Evolutionary conservation across 2,888 invertebrate genomes (phyloP).

Genomic region (Antitype chi): DNA sequence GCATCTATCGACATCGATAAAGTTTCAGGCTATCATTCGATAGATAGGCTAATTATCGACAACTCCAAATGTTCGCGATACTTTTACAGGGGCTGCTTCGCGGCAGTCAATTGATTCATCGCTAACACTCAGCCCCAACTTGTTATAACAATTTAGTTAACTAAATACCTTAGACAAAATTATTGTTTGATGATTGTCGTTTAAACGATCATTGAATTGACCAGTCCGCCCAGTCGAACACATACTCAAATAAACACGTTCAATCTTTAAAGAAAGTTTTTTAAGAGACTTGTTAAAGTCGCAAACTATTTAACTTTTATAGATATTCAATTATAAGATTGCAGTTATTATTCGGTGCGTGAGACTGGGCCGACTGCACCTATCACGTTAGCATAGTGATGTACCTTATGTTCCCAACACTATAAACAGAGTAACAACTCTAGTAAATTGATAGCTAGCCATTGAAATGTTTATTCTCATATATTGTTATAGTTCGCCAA

Average conservation of each 20-base stretch:
- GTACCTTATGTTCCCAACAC: slow-evolving; percentile 58
- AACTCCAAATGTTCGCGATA: slow-evolving; percentile 53
- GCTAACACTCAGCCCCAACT: slow-evolving; percentile 61
- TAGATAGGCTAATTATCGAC: slow-evolving; percentile 49
- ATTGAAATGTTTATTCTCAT: slow-evolving; percentile 79
- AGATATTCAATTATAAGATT: slow-evolving; percentile 55
- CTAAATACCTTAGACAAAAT: slow-evolving; percentile 63
- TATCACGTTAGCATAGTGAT: slow-evolving; percentile 34
- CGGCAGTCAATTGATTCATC: slow-evolving; percentile 49
- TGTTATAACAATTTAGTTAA: slow-evolving; percentile 66
- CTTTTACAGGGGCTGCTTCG: slow-evolving; percentile 50
- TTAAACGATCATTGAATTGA: slow-evolving; percentile 51
- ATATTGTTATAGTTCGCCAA: slow-evolving; percentile 89
- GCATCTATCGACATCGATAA: slow-evolving; percentile 61
- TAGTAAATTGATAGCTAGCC: slow-evolving; percentile 72
- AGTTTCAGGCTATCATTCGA: slow-evolving; percentile 47
- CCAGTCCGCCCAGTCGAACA: slow-evolving; percentile 52
- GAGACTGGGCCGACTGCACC: slow-evolving; percentile 43
- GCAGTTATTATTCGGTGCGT: slow-evolving; percentile 45
- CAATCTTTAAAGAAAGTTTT: slow-evolving; percentile 50
- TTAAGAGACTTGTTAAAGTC: slow-evolving; percentile 51
- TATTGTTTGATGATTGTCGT: slow-evolving; percentile 65
- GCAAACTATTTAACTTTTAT: slow-evolving; percentile 58
- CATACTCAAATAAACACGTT: slow-evolving; percentile 22
- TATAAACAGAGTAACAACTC: slow-evolving; percentile 60